A percentile compares a stretch with the other conserved stretches of the same genome.
These are phyloP conservation scores for Gallinago nigripennis DNA, from an alignment of 2,797 vertebrate genomes.

Conservation along the genomic window DNA sequence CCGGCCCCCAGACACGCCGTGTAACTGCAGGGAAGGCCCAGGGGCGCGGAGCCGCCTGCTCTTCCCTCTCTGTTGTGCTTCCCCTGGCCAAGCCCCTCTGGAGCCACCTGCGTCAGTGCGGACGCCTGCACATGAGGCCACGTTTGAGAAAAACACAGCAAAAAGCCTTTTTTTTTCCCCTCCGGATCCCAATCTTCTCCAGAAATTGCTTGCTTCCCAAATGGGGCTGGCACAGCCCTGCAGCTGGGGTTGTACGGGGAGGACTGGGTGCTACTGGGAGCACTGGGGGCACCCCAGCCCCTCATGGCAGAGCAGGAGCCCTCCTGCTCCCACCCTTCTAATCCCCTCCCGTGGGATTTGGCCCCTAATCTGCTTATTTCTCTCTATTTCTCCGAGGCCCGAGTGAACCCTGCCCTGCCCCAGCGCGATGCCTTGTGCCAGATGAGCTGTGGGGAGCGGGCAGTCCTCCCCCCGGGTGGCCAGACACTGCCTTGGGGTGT, in stretches of 20 bases:
- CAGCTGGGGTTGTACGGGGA: neutral
- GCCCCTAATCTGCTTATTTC: constrained; percentile 66
- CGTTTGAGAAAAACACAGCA: neutral
- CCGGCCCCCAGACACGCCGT: accelerated
- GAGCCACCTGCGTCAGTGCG: accelerated
- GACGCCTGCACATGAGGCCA: accelerated
- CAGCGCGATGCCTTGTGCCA: accelerated
- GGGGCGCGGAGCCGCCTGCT: accelerated
- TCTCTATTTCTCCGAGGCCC: constrained; percentile 56
- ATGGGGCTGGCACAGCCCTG: neutral
- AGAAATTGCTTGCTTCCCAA: accelerated
- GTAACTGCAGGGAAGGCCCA: accelerated
- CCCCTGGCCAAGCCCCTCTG: accelerated
- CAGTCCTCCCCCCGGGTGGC: neutral
- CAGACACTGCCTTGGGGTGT: accelerated
- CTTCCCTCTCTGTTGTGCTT: neutral
- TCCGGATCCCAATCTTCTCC: neutral
- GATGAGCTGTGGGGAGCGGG: neutral
- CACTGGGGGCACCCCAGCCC: neutral
- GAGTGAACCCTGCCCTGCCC: neutral
- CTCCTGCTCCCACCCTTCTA: neutral
- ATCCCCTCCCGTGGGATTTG: neutral
- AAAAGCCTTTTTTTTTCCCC: accelerated
- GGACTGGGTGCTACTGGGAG: neutral
- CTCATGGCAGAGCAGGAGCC: neutral